Evolutionary conservation across 2,797 vertebrate species (phyloP), one percentile per base, ranked within the genome.

Genomic region (Gobionotothen gibberifrons): DNA sequence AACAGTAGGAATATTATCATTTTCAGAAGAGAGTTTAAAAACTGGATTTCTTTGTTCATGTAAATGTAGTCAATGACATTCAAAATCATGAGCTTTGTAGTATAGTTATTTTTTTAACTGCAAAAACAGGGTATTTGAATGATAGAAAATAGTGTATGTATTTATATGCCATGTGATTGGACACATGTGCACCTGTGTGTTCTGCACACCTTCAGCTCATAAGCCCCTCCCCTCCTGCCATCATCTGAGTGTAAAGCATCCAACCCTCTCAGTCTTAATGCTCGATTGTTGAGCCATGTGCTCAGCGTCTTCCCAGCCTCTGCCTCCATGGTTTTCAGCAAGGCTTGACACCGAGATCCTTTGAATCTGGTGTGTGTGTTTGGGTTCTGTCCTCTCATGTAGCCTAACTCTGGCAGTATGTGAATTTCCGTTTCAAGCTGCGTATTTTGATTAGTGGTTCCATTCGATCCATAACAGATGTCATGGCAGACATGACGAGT

Each of bases 361-460:
- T 9, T 36, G 32, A 36, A 11, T 48, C 13, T 4, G 22, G 40
- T 19, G 46, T 57, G 42, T 55, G 46, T 52, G 49, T 74, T 54
- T 54, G 32, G 44, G 46, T n/a, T 39, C 52, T 15, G 48, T 54
- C 4, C 19, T 51, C 55, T 46, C 22, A 26, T 16, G 60, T 36
- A 36, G 32, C 32, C 32, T 36, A 4, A 44, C 40, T 3, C 17
- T 1, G 60, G 42, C 44, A 53, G 59, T 6, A 14, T 48, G 59
- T 40, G 60, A 66, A 52, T 52, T 44, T 48, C 42, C 21, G 40
- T 47, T 74, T 70, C 29, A 29, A 19, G 57, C 62, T 44, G 57
- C 40, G 14, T 16, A 21, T 46, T 71, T 63, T 75, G 57, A 68
- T 78, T 56, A 12, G 26, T 57, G 76, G 61, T 52, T 62, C 66